Percentiles rank a stretch among this genome's conserved stretches.
phyloP scores from a whole-genome alignment of 2,113 vertebrate genomes.

The Irena cyanogastra region DNA sequence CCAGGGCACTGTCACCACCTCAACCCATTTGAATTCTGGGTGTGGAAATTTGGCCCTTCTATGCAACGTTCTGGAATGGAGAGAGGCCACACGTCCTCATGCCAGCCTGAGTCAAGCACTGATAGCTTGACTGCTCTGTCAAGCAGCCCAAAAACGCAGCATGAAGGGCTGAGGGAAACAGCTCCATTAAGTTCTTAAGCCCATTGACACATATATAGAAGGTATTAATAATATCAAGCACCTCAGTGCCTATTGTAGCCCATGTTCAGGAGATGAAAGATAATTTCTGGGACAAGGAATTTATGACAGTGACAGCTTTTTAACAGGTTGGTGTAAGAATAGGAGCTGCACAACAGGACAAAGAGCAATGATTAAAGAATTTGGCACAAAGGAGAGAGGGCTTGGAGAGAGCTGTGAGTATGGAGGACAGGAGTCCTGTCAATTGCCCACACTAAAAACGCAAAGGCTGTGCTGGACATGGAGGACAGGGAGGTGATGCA shows the following conservation, averaged over 20 bases:
- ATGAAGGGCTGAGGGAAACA: not conserved
- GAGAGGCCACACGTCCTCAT: not conserved
- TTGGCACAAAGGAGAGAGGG: conserved; percentile 1
- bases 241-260: conserved; percentile 30
- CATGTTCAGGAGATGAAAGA: conserved; percentile 50
- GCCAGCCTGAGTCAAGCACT: not conserved
- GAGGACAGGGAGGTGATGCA: not conserved
- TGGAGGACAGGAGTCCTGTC: not conserved
- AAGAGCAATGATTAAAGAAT: conserved; percentile 41
- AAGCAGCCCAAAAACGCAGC: not conserved
- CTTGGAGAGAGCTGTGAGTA: not conserved
- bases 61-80: rapidly evolving
- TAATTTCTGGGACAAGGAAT: conserved; percentile 61
- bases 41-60: not conserved
- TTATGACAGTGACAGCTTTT: conserved; percentile 48
- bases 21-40: rapidly evolving
- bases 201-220: conserved; percentile 36
- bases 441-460: not conserved
- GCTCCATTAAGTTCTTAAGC: conserved; percentile 34
- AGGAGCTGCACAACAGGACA: conserved; percentile 1
- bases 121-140: not conserved
- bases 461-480: not conserved
- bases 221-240: conserved; percentile 44
- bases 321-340: conserved; percentile 14
- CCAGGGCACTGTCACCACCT: not conserved